phyloP scores from a whole-genome alignment of 1,140 invertebrate species.

The Phortica variegata region DNA sequence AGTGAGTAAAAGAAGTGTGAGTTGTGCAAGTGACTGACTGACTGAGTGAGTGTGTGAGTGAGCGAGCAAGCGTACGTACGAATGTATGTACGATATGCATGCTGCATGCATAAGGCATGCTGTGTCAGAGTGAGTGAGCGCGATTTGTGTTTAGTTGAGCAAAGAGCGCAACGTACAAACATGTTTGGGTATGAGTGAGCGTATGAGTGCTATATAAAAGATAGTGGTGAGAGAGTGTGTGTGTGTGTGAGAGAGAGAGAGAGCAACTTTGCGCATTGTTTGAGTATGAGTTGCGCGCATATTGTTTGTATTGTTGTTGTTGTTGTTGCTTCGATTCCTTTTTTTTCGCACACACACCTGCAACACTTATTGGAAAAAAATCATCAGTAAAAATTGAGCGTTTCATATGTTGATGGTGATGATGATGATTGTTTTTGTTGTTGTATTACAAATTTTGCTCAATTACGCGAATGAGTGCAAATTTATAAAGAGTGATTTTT shows the following conservation, averaged over 20 bases:
- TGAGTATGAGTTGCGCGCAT: no score
- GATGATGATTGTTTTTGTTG: slow-evolving; percentile 1
- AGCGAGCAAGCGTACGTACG: slow-evolving; percentile 1
- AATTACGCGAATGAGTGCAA: neutral
- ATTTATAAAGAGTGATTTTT: no score
- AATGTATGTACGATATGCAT: neutral
- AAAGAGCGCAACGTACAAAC: slow-evolving; percentile 3
- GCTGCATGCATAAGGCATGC: slow-evolving; percentile 9
- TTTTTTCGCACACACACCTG: no score
- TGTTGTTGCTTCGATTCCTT: neutral
- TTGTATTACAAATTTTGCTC: slow-evolving; percentile 23
- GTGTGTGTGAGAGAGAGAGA: slow-evolving; percentile 7
- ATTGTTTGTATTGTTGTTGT: slow-evolving; percentile 1
- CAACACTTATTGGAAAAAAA: slow-evolving; percentile 7
- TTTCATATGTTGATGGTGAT: neutral
- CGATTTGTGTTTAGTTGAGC: no score
- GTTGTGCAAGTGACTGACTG: no score
- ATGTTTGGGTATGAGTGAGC: slow-evolving; percentile 5
- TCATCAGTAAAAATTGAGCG: no score
- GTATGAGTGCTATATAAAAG: slow-evolving; percentile 1
- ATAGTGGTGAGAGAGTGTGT: slow-evolving; percentile 5
- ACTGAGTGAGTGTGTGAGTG: neutral
- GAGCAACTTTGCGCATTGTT: no score
- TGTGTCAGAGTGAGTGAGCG: slow-evolving; percentile 2
- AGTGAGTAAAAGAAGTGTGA: no score